Base-by-base conservation (phyloP, 2,113 vertebrate genomes). In the Brachypteracias leptosomus region DNA sequence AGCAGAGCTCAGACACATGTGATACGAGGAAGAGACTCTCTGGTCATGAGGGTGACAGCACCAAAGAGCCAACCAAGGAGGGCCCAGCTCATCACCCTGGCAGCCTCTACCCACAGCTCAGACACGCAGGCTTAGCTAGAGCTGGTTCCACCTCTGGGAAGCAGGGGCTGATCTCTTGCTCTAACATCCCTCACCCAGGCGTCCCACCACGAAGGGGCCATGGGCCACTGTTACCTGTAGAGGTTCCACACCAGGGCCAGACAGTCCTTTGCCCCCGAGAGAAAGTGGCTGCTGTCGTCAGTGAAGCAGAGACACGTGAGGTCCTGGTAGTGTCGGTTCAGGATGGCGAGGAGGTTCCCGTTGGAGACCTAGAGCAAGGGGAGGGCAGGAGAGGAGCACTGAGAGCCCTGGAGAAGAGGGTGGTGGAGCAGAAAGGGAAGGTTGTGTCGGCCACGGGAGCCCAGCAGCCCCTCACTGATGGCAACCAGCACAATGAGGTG, bases 301-400 rank as follows among this genome's bases (percentile, higher is more conserved):
- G 99, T 99, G 93, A 99, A 99, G 89, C 98, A 97, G 81, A 99
- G 96, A 95, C 99, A 99, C 1, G 98, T 99, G 82, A 99, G 76
- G 16, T 99, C 99, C 96, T 99, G 99, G 95, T 99, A 99, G 97
- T 99, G 99, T 17, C 99, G 98, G 84, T 97, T 99, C 83, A 99
- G 98, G 82, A 99, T 98, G 44, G 98, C 98, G 26, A 99, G 97
- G 52, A 99, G 98, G 93, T 98, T 99, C 61, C 99, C 99, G 0
- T 98, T 99, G 76, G 98, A 99, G 28, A 99, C 99, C 99, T 99
- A 88, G 5, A 17, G 75, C 1, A 0, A 59, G 67, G 51, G 22
- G 10, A 86, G 84, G 62, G 35, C 40, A 57, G 54, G 6, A 82
- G 31, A 22, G 6, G 31, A 57, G 55, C 2, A 14, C 62, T 19